Evolutionary conservation across 2,888 invertebrate species (phyloP).

Genomic region (Odontocerum albicorne): DNA sequence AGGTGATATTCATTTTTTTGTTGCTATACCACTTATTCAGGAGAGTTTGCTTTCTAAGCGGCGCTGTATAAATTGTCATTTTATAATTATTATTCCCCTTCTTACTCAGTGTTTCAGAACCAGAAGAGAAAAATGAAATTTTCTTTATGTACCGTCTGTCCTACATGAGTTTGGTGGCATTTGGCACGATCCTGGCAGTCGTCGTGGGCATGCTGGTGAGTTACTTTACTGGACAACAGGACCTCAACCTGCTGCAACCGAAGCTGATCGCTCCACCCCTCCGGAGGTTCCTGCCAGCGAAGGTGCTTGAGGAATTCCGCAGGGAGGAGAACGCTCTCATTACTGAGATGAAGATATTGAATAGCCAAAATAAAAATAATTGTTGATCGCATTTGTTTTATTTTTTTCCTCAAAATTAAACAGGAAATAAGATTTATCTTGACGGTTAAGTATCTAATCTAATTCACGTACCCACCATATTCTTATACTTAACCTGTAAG

Average conservation of each 20-base stretch:
- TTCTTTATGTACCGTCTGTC: slow-evolving; percentile 58
- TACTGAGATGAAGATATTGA: slow-evolving; percentile 8
- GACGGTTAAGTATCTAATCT: too few species aligned
- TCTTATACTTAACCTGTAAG: too few species aligned
- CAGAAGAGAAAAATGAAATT: slow-evolving; percentile 39
- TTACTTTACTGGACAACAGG: slow-evolving; percentile 47
- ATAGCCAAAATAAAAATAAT: too few species aligned
- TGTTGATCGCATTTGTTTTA: too few species aligned
- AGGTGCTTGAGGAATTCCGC: slow-evolving; percentile 5
- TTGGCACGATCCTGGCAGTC: slow-evolving; percentile 55
- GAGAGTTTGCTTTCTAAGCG: too few species aligned
- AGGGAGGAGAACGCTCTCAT: slow-evolving; percentile 4
- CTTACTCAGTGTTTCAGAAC: neutral
- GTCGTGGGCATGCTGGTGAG: slow-evolving; percentile 57
- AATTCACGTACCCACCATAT: too few species aligned
- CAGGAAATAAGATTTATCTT: too few species aligned
- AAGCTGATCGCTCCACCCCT: slow-evolving; percentile 23
- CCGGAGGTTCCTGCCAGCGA: slow-evolving; percentile 20
- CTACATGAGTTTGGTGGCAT: slow-evolving; percentile 61
- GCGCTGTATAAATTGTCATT: too few species aligned
- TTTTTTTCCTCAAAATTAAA: too few species aligned
- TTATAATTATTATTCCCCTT: neutral
- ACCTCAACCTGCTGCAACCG: slow-evolving; percentile 23
- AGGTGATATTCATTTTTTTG: too few species aligned
- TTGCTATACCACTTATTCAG: too few species aligned